These are phyloP conservation scores for Siphamia tubifer DNA, from an alignment of 2,113 vertebrate species.

Conservation along the genomic window DNA sequence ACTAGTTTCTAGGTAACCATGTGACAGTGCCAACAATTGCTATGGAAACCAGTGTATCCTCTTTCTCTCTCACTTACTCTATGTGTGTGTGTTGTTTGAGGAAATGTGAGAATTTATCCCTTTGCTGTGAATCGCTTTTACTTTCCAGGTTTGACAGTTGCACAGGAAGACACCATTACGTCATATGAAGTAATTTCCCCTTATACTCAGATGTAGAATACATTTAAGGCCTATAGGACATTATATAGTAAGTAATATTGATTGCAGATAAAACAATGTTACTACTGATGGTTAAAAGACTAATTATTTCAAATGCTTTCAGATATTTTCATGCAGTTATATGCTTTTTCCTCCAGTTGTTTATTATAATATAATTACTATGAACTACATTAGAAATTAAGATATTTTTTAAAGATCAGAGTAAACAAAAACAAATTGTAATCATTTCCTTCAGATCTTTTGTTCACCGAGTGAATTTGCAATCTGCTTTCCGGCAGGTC, in stretches of 20 bases:
- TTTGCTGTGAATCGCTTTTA: conserved; percentile 41
- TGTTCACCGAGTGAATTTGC: conserved; percentile 32
- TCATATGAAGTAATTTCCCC: conserved; percentile 26
- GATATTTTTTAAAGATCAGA: conserved; percentile 25
- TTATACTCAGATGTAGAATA: not conserved
- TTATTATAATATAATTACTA: not conserved
- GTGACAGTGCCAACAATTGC: conserved; percentile 66
- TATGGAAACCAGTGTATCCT: conserved; percentile 65
- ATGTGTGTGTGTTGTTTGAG: conserved; percentile 3
- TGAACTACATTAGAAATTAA: conserved; percentile 8
- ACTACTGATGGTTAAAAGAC: not conserved
- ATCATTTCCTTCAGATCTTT: conserved; percentile 34
- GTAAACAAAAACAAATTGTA: conserved; percentile 34
- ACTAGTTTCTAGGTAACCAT: conserved; percentile 75
- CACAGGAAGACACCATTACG: conserved; percentile 26
- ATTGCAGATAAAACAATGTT: not conserved
- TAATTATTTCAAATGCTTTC: not conserved
- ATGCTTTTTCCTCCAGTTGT: too few species aligned
- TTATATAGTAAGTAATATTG: not conserved
- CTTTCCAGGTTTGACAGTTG: conserved; percentile 32
- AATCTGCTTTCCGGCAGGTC: conserved; percentile 21
- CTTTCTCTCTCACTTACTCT: not conserved
- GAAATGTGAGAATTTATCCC: conserved; percentile 40
- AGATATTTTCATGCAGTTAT: not conserved
- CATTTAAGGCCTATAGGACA: not conserved